phyloP scores from a whole-genome alignment of 2,113 vertebrate genomes.

The Acrocephalus kingi region DNA sequence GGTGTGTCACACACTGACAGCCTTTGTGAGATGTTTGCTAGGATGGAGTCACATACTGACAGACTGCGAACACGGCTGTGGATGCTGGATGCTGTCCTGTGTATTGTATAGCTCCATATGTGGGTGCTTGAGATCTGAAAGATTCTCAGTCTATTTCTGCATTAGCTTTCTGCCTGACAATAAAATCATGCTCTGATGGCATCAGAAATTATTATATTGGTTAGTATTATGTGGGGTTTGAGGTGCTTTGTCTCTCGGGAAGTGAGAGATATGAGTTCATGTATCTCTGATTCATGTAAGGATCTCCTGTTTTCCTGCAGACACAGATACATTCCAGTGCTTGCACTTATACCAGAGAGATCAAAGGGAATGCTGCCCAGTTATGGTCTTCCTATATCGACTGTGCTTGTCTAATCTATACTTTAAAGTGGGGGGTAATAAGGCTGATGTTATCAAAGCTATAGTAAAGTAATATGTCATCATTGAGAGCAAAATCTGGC shows the following conservation, averaged over 20 bases:
- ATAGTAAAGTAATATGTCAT: neutral
- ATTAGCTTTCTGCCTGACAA: neutral
- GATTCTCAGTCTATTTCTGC: neutral
- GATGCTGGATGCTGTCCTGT: neutral
- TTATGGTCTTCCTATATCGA: neutral
- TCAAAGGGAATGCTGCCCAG: neutral
- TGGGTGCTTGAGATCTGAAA: neutral
- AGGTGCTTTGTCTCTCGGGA: neutral
- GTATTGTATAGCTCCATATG: neutral
- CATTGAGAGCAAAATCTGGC: neutral
- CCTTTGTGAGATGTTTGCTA: neutral
- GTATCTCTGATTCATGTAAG: neutral
- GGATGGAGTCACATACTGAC: neutral
- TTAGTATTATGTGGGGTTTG: neutral
- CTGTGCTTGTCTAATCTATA: neutral
- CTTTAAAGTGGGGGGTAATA: neutral
- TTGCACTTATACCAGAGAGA: neutral
- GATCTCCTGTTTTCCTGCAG: neutral
- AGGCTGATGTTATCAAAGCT: neutral
- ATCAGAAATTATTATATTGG: neutral
- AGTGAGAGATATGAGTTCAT: neutral
- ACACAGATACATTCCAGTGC: neutral
- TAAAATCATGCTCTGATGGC: neutral
- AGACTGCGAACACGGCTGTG: neutral
- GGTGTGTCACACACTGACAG: neutral